phyloP scores from a whole-genome alignment of 2,797 vertebrate genomes.

The Gymnoscopelus braueri region DNA sequence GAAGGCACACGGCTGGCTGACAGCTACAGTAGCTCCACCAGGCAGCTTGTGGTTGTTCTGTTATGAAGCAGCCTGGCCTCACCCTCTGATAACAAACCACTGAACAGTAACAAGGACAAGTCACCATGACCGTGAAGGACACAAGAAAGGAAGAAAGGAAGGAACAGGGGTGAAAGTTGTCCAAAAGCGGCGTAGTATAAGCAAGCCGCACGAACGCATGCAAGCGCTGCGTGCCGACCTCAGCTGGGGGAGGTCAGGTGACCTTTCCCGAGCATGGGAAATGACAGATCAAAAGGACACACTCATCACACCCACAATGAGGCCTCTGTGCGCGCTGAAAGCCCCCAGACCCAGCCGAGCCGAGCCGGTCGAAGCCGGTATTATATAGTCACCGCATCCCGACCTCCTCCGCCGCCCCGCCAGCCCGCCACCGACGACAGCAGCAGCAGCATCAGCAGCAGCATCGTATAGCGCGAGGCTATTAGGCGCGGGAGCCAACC shows the following conservation, averaged over 20 bases:
- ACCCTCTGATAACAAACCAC: conserved; percentile 13
- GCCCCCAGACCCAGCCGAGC: conserved; percentile 26
- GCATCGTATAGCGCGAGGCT: conserved; percentile 31
- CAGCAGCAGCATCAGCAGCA: conserved; percentile 13
- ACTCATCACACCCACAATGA: conserved; percentile 45
- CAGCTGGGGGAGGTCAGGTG: conserved; percentile 25
- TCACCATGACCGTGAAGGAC: not conserved
- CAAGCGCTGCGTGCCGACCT: conserved; percentile 6
- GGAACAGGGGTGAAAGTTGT: conserved; percentile 8
- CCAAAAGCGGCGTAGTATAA: not conserved
- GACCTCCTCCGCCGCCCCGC: not conserved
- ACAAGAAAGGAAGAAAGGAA: not conserved
- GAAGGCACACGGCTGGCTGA: not conserved
- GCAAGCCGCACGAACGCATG: no score
- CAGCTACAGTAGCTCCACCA: conserved; percentile 14
- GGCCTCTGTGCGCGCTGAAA: conserved; percentile 43
- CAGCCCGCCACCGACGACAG: not conserved
- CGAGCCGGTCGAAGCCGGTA: conserved; percentile 39
- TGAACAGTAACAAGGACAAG: not conserved
- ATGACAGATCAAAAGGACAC: conserved; percentile 53
- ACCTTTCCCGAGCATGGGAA: conserved; percentile 59
- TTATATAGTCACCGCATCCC: conserved; percentile 42
- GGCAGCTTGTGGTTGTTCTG: not conserved
- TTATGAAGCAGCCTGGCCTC: not conserved
- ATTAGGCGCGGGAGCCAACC: not conserved